Conservation (phyloP, 2,888 invertebrate genomes). For the Phyllotreta striolata region DNA sequence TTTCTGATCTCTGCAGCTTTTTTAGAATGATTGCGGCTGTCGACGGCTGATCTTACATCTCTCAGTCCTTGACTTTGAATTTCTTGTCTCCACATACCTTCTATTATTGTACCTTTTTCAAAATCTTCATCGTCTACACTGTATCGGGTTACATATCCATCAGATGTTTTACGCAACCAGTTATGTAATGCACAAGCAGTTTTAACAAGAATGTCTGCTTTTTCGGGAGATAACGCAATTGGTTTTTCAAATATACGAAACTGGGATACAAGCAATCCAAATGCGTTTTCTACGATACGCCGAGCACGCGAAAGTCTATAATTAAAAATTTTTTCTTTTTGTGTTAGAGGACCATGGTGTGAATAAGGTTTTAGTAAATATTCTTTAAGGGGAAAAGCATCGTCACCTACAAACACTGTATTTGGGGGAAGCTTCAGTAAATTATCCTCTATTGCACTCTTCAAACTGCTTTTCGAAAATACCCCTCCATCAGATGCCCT, state of each 20-base stretch:
- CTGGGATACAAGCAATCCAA: conserved; percentile 33
- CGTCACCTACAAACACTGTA: conserved; percentile 32
- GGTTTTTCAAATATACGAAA: conserved; percentile 22
- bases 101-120: conserved; percentile 22
- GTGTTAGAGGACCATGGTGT: conserved; percentile 14
- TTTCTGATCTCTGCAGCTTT: conserved; percentile 28
- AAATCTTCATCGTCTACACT: conserved; percentile 17
- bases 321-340: conserved; percentile 20
- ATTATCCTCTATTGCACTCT: conserved; percentile 13
- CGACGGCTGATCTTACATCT: conserved; percentile 14
- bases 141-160: neutral
- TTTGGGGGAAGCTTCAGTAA: conserved; percentile 8
- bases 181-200: conserved; percentile 10
- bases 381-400: conserved; percentile 31
- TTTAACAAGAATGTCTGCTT: conserved; percentile 10
- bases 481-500: conserved; percentile 51
- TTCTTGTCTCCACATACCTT: conserved; percentile 23
- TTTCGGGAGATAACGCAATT: conserved; percentile 13
- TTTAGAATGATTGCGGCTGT: conserved; percentile 29
- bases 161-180: neutral
- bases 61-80: conserved; percentile 12
- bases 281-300: conserved; percentile 18
- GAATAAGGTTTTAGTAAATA: conserved; percentile 41
- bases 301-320: conserved; percentile 19
- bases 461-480: conserved; percentile 37